Evolutionary conservation across 2,113 vertebrate species (phyloP).

Genomic region (Aptenodytes patagonicus): DNA sequence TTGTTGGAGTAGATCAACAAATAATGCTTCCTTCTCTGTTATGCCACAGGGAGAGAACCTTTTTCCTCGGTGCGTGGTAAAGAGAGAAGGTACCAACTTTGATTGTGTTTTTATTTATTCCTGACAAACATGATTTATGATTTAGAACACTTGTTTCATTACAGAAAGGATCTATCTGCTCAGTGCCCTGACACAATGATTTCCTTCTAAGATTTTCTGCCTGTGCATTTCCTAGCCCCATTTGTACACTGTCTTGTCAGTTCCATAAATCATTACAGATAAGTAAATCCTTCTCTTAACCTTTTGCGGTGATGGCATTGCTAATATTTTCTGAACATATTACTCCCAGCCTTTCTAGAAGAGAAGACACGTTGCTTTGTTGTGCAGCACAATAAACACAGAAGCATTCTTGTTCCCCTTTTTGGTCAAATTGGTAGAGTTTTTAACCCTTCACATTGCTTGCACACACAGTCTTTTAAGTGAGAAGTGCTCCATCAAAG

Average conservation of each 20-base stretch:
- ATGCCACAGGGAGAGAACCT: not conserved
- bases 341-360: conserved; percentile 8
- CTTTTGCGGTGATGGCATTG: conserved; percentile 54
- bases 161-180: conserved; percentile 42
- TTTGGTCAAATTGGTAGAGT: not conserved
- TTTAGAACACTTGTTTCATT: conserved; percentile 53
- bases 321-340: conserved; percentile 48
- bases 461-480: not conserved
- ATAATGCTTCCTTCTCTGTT: not conserved
- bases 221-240: conserved; percentile 22
- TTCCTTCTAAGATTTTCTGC: conserved; percentile 59
- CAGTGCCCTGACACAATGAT: conserved; percentile 43
- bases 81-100: not conserved
- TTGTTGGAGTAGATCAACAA: conserved; percentile 1
- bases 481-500: not conserved
- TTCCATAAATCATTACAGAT: conserved; percentile 71
- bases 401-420: not conserved
- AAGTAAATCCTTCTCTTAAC: conserved; percentile 72
- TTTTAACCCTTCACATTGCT: not conserved
- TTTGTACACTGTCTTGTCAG: conserved; percentile 55
- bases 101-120: conserved; percentile 40
- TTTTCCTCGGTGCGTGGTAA: not conserved
- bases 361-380: not conserved
- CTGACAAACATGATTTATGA: conserved; percentile 66
- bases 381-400: not conserved